phyloP scores from a whole-genome alignment of 2,888 invertebrate genomes.

The Notodonta dromedarius region DNA sequence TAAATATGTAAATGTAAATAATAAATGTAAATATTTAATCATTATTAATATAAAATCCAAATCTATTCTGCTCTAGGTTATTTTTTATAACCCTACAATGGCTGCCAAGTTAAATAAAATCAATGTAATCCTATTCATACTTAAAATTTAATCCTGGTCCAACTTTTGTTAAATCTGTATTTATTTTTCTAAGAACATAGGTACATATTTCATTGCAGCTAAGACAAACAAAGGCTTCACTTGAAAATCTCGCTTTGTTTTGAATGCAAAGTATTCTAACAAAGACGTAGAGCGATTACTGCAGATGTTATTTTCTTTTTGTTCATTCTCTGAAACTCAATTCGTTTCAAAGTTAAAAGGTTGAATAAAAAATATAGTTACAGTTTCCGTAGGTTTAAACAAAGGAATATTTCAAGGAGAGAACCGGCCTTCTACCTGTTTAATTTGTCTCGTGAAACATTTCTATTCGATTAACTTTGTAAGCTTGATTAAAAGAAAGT shows the following conservation, averaged over 20 bases:
- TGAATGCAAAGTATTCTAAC: conserved; percentile 26
- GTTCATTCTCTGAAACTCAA: neutral
- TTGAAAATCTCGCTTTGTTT: neutral
- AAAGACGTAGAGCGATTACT: conserved; percentile 16
- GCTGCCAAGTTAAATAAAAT: too few relatives aligned
- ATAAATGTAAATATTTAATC: too few relatives aligned
- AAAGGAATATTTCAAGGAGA: neutral
- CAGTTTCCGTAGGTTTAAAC: neutral
- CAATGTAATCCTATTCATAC: too few relatives aligned
- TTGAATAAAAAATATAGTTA: neutral
- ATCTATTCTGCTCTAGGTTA: too few relatives aligned
- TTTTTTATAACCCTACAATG: too few relatives aligned
- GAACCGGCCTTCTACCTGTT: conserved; percentile 6
- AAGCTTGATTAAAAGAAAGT: conserved; percentile 26
- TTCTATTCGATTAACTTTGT: conserved; percentile 24
- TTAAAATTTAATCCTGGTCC: too few relatives aligned
- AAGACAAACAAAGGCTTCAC: neutral
- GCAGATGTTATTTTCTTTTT: neutral
- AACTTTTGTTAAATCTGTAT: too few relatives aligned
- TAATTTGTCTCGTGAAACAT: conserved; percentile 19
- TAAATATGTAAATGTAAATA: too few relatives aligned
- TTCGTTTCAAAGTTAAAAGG: neutral
- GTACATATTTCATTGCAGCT: neutral
- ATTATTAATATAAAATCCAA: too few relatives aligned
- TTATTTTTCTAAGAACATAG: too few relatives aligned